phyloP scores from a whole-genome alignment of 2,888 invertebrate genomes.

The Leuctra nigra region DNA sequence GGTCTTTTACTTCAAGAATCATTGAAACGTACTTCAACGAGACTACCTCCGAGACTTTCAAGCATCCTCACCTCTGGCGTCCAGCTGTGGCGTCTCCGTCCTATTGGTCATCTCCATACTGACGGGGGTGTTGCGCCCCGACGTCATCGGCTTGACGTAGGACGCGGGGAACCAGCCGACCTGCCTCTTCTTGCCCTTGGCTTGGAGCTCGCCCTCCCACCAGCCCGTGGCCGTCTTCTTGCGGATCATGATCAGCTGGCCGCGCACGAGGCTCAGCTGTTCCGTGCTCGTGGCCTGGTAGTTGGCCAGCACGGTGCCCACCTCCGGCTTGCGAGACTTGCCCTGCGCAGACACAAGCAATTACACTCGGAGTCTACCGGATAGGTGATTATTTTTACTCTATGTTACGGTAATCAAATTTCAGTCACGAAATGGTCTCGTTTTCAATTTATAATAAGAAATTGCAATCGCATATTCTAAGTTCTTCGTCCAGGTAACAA shows the following conservation, averaged over 20 bases:
- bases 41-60: too few species aligned
- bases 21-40: too few species aligned
- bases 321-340: slow-evolving; percentile 69
- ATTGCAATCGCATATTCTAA: too few species aligned
- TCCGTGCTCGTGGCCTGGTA: slow-evolving; percentile 89
- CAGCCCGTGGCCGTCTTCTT: slow-evolving; percentile 96
- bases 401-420: too few species aligned
- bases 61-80: neutral
- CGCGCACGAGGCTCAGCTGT: slow-evolving; percentile 82
- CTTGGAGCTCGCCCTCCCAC: slow-evolving; percentile 99
- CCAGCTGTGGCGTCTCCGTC: neutral
- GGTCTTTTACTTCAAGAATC: too few species aligned
- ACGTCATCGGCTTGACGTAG: slow-evolving; percentile 76
- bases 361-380: too few species aligned
- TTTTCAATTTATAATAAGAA: too few species aligned
- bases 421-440: too few species aligned
- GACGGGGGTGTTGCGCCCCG: slow-evolving; percentile 68
- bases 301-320: slow-evolving; percentile 89
- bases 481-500: too few species aligned
- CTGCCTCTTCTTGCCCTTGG: slow-evolving; percentile 76
- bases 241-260: slow-evolving; percentile 90
- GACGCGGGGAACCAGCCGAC: slow-evolving; percentile 99
- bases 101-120: slow-evolving; percentile 37
- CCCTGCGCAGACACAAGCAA: slow-evolving; percentile 47
- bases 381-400: too few species aligned